A percentile compares a stretch with the other conserved stretches of the same genome.
These are phyloP conservation scores for Cyphomyrus discorhynchus DNA, from an alignment of 2,113 vertebrate species.

Conservation along the genomic window DNA sequence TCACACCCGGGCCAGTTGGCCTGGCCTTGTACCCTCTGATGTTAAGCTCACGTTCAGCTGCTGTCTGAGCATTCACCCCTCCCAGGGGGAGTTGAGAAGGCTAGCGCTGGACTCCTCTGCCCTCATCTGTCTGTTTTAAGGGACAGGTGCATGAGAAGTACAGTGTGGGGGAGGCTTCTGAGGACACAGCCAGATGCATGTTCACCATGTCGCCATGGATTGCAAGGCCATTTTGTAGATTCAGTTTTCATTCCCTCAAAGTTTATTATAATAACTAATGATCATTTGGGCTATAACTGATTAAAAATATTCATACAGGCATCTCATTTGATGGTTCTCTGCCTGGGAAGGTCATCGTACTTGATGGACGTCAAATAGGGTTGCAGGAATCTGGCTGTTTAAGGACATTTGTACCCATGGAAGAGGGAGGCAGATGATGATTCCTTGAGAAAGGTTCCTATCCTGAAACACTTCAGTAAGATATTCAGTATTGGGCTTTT, in stretches of 20 bases:
- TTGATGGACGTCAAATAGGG: neutral
- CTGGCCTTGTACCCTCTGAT: slow-evolving; percentile 38
- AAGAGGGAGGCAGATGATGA: neutral
- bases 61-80: slow-evolving; percentile 33
- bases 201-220: neutral
- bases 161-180: neutral
- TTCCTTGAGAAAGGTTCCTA: neutral
- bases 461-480: neutral
- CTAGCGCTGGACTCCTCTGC: neutral
- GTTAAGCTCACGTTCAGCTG: slow-evolving; percentile 45
- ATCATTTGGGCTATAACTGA: neutral
- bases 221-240: neutral
- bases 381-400: neutral
- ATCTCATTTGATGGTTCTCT: neutral
- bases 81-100: slow-evolving; percentile 29
- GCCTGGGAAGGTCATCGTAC: neutral
- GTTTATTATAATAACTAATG: neutral
- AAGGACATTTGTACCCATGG: neutral
- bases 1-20: slow-evolving; percentile 16
- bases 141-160: neutral
- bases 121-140: neutral
- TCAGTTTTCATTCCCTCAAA: neutral
- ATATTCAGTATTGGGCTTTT: neutral
- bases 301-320: neutral
- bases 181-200: neutral